Evolutionary conservation across 2,797 vertebrate species (phyloP), one percentile per base, ranked within the genome.

Genomic region (Enteromius anoplus): DNA sequence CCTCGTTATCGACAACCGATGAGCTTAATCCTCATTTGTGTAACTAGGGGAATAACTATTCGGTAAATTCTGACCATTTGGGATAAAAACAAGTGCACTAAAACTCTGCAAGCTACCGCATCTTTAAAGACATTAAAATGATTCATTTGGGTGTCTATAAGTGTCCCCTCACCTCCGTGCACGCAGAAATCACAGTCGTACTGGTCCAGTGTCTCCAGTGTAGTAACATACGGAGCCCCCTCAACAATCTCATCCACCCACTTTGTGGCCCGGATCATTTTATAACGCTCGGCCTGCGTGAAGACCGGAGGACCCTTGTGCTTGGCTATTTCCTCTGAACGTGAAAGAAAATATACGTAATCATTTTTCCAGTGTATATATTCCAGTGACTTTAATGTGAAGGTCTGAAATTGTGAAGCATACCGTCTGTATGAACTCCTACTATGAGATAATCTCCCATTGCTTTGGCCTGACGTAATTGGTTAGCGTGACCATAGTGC

Each of bases 301-400:
- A 99, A 99, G 84, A 99, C 98, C 0, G 98, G 98, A 12, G 98
- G 98, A 0, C 98, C 98, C 87, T 99, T 99, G 93, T 99, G 98
- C 89, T 96, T 97, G 87, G 98, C 93, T 64, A 99, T 98, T 92
- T 99, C 98, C 86, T 94, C 98, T 99, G 83, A 79, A 23, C 2
- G n/a, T n/a, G 26, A 23, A 55, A 66, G 3, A 47, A 14, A 62
- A 76, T 2, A 49, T 5, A 15, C 19, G 2, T 11, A 4, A 49
- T 3, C 0, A 42, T 23, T 14, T 55, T 6, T 12, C 19, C 0
- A 60, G 53, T 11, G 4, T 58, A 10, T 23, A 11, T 23, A 11
- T 51, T 10, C 21, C 2, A n/a, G 26, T 45, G 53, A 10, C 21
- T 77, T 60, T 7, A 26, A 42, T 23, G 3, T 45, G 42, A 62